Conservation (phyloP, 1,140 invertebrate genomes). For the Nixonia krombeini region DNA sequence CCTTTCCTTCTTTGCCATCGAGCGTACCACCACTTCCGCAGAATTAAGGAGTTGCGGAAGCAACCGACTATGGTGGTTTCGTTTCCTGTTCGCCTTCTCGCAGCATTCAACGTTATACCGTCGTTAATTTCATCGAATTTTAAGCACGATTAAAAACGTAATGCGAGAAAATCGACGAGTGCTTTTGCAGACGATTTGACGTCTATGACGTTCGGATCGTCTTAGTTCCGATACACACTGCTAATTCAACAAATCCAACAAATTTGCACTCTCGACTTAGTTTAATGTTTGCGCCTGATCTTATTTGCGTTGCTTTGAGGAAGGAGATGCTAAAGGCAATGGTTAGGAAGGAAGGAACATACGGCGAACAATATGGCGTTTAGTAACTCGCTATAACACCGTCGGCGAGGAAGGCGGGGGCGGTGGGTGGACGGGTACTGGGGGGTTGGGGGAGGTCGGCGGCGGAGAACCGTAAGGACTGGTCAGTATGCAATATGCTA, state of each 20-base stretch:
- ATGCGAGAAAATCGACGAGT: too few relatives aligned
- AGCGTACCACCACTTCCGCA: too few relatives aligned
- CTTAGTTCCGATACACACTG: conserved; percentile 29
- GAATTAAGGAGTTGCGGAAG: too few relatives aligned
- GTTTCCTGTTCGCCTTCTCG: neutral
- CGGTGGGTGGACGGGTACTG: conserved; percentile 17
- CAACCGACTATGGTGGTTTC: neutral
- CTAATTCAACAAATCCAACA: conserved; percentile 26
- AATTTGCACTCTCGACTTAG: conserved; percentile 41
- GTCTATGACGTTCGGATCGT: too few relatives aligned
- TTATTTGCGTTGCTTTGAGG: conserved; percentile 49
- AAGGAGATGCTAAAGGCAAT: conserved; percentile 45
- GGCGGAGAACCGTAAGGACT: conserved; percentile 44
- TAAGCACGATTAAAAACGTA: too few relatives aligned
- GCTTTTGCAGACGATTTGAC: too few relatives aligned
- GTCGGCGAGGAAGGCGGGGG: conserved; percentile 34
- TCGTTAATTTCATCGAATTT: too few relatives aligned
- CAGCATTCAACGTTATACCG: too few relatives aligned
- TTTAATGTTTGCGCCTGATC: conserved; percentile 50
- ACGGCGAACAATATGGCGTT: conserved; percentile 67
- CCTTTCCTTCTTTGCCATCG: neutral
- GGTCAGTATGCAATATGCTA: conserved; percentile 72
- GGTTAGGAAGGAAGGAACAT: conserved; percentile 57
- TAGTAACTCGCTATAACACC: conserved; percentile 49
- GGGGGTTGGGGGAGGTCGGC: conserved; percentile 2